Evolutionary conservation across 2,797 vertebrate genomes (phyloP).

Genomic region (Amblyraja radiata): DNA sequence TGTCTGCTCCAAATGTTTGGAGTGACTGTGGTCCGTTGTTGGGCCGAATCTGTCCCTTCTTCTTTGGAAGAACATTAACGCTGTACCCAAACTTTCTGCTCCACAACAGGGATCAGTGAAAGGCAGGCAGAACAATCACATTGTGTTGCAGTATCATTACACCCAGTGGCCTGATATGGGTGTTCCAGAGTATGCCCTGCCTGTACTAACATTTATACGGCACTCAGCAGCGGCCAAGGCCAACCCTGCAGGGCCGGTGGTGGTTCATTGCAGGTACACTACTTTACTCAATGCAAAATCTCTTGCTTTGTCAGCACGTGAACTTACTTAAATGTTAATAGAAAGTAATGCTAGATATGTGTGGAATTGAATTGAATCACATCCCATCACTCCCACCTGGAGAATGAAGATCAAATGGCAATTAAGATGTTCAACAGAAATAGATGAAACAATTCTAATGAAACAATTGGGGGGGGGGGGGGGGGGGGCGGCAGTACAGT

Average conservation of each 20-base stretch:
- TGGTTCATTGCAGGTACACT: conserved; percentile 89
- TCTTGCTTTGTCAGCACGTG: neutral
- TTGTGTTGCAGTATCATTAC: conserved; percentile 83
- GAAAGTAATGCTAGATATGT: neutral
- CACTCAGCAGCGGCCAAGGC: conserved; percentile 72
- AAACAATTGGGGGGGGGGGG: too few species aligned
- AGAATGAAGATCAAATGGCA: neutral
- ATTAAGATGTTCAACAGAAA: neutral
- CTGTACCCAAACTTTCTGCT: neutral
- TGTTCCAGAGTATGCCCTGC: conserved; percentile 78
- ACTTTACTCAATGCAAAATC: neutral
- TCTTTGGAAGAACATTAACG: too few species aligned
- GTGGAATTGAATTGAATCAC: too few species aligned
- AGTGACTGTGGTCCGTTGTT: neutral
- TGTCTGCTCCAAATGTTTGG: neutral
- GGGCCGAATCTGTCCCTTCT: neutral
- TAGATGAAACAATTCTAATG: neutral
- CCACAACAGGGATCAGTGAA: conserved; percentile 76
- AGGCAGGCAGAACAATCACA: conserved; percentile 65
- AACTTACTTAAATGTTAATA: neutral
- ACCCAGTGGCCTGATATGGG: conserved; percentile 99
- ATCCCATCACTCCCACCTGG: neutral
- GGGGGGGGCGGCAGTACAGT: too few species aligned
- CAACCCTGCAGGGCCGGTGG: conserved; percentile 66
- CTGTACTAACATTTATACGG: conserved; percentile 80